Percentiles rank a stretch among this genome's conserved stretches.
phyloP scores from a whole-genome alignment of 2,888 invertebrate genomes.

The Eutolmus rufibarbis region DNA sequence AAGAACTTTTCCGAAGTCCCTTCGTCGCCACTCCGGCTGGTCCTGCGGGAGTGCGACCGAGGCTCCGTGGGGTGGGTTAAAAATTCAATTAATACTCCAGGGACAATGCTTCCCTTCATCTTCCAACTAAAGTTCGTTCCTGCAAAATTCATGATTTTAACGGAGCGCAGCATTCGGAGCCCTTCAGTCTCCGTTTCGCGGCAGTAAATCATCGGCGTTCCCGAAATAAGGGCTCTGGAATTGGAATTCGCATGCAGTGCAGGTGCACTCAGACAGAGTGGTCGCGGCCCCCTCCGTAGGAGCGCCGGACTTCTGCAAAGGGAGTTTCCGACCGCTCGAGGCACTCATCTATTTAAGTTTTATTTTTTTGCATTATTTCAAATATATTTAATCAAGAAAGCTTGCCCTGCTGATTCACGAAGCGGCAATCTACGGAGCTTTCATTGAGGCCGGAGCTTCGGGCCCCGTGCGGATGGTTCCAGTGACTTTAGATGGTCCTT shows the following conservation, averaged over 20 bases:
- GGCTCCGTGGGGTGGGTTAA: not conserved
- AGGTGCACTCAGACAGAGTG: not conserved
- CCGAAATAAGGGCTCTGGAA: not conserved
- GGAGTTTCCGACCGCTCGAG: not conserved
- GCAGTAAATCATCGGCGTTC: not conserved
- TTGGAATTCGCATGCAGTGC: not conserved
- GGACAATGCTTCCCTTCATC: not conserved
- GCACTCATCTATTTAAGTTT: not conserved
- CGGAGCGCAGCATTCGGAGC: not conserved
- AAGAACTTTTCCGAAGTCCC: not conserved
- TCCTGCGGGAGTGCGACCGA: not conserved
- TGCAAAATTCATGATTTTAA: not conserved
- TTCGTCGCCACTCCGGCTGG: not conserved
- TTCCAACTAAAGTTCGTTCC: not conserved
- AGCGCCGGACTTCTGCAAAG: not conserved
- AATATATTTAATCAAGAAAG: not conserved
- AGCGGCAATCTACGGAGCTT: not conserved
- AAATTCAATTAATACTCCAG: conserved; percentile 4
- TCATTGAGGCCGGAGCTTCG: not conserved
- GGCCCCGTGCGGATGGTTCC: not conserved
- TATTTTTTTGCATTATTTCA: not conserved
- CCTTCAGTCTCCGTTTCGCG: not conserved
- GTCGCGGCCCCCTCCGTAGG: not conserved
- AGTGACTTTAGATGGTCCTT: not conserved
- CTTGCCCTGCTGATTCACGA: not conserved